phyloP scores from a whole-genome alignment of 37 sponge, comb jelly and placozoan genomes.

The Corticium candelabrum region DNA sequence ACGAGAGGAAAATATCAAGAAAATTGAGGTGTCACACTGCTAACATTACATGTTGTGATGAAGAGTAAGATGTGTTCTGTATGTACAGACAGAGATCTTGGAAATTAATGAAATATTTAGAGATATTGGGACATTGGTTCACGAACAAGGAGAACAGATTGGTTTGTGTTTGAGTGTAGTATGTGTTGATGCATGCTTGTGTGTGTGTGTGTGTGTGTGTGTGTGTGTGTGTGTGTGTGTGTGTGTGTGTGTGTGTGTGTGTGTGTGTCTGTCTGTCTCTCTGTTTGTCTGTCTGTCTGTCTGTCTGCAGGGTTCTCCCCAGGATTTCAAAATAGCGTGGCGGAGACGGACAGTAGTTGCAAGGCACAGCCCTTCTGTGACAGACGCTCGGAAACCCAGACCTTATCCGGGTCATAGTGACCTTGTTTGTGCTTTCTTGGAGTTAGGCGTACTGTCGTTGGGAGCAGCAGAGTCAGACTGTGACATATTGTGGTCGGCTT shows the following conservation, averaged over 20 bases:
- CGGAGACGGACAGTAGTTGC: no score
- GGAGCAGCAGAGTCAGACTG: no score
- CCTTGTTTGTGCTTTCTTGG: no score
- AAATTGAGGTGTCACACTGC: not conserved
- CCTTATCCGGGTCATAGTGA: no score
- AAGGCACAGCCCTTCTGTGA: no score
- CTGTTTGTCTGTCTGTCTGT: no score
- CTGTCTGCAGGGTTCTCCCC: no score
- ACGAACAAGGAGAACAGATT: not conserved
- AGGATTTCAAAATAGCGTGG: no score
- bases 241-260: conserved; percentile 31
- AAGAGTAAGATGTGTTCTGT: not conserved
- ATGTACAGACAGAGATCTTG: not conserved
- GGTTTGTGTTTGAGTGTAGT: conserved; percentile 29
- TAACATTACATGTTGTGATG: no score
- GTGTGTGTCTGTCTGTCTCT: conserved; percentile 30
- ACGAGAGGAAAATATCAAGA: not conserved
- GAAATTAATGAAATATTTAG: not conserved
- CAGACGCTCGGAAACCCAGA: no score
- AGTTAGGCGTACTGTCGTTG: no score
- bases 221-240: conserved; percentile 32
- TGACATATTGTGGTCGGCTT: no score
- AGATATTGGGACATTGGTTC: not conserved
- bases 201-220: conserved; percentile 41
- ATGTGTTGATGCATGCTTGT: conserved; percentile 31